These are phyloP conservation scores for Clivina fossor DNA, from an alignment of 2,888 invertebrate genomes.

Conservation along the genomic window DNA sequence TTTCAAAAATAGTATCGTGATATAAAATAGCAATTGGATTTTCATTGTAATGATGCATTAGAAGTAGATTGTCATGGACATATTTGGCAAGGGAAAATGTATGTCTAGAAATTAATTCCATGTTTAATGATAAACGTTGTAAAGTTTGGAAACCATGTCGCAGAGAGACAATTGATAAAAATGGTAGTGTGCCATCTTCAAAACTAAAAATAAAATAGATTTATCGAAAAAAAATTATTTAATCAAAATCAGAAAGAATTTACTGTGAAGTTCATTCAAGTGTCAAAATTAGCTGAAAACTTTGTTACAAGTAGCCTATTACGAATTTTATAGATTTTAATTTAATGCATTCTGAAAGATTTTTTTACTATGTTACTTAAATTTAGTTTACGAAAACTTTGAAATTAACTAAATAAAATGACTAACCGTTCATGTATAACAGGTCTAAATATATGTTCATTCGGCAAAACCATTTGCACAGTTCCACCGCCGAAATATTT, in stretches of 20 bases:
- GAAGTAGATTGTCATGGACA: constrained; percentile 64
- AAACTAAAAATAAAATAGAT: constrained; percentile 59
- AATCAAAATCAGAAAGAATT: too few relatives aligned
- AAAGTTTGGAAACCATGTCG: constrained; percentile 81
- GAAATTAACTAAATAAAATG: too few relatives aligned
- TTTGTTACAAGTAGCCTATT: too few relatives aligned
- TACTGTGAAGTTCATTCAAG: too few relatives aligned
- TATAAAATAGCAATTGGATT: constrained; percentile 70
- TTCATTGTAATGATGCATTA: constrained; percentile 73
- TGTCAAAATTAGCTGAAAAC: too few relatives aligned
- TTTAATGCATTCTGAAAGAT: too few relatives aligned
- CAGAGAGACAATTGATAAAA: constrained; percentile 79
- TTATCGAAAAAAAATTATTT: too few relatives aligned
- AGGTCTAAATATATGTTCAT: constrained; percentile 68
- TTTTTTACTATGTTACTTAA: too few relatives aligned
- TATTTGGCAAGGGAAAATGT: constrained; percentile 76
- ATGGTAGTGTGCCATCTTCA: constrained; percentile 93
- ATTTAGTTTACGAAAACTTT: too few relatives aligned
- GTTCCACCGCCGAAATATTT: constrained; percentile 94
- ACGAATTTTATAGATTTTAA: too few relatives aligned
- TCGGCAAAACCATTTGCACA: constrained; percentile 79
- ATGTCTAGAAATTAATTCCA: constrained; percentile 69
- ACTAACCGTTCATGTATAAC: constrained; percentile 71
- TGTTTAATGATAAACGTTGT: constrained; percentile 64
- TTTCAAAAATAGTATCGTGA: constrained; percentile 68